Percentiles rank a stretch among this genome's conserved stretches.
Conservation (phyloP, 2,113 vertebrate genomes). For the Rhinolophus ferrumequinum region DNA sequence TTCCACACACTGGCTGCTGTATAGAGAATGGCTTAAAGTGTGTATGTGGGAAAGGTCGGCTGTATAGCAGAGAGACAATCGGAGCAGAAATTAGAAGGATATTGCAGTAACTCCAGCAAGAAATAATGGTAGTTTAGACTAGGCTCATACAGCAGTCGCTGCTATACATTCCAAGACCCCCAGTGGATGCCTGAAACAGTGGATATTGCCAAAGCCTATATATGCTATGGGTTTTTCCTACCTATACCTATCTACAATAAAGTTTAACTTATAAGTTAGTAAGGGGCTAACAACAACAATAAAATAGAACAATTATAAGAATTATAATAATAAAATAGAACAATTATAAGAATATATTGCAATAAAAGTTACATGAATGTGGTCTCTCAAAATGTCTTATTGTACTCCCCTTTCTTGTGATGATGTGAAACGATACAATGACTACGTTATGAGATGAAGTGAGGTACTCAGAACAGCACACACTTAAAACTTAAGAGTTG, state of each 20-base stretch:
- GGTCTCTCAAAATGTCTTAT: neutral
- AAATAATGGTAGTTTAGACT: neutral
- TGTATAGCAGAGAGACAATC: neutral
- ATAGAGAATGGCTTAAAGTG: neutral
- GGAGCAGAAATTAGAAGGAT: neutral
- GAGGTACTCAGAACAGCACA: neutral
- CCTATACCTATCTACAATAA: neutral
- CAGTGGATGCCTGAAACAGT: neutral
- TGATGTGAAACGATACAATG: neutral
- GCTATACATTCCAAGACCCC: neutral
- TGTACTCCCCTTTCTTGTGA: neutral
- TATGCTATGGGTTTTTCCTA: neutral
- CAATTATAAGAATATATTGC: neutral
- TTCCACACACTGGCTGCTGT: neutral
- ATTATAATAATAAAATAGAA: neutral
- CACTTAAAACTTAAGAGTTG: neutral
- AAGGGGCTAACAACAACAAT: neutral
- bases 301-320: neutral
- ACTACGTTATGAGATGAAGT: neutral
- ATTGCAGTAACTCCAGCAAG: neutral
- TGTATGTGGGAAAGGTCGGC: rapidly evolving
- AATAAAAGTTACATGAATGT: neutral
- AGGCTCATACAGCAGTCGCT: neutral
- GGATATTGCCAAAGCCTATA: too few species aligned
- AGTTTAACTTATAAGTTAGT: neutral